Evolutionary conservation across 2,797 vertebrate species (phyloP).

Genomic region (Enteromius thamalakanensis): DNA sequence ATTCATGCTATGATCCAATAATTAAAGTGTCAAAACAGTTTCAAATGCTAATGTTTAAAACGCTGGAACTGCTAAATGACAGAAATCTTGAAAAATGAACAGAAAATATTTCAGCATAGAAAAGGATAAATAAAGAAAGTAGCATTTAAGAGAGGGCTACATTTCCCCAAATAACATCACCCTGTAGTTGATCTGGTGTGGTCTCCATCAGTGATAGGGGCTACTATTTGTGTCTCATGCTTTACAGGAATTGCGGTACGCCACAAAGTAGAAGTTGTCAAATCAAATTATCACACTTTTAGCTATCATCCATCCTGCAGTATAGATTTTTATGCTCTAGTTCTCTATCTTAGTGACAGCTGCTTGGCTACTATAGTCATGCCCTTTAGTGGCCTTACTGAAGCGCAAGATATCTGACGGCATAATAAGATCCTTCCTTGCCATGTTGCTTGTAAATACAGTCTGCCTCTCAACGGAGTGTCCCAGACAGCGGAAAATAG

Average conservation of each 20-base stretch:
- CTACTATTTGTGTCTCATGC: neutral
- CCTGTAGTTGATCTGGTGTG: neutral
- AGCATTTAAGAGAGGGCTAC: neutral
- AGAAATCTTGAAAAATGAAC: neutral
- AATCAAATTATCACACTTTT: slow-evolving; percentile 18
- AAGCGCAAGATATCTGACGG: slow-evolving; percentile 39
- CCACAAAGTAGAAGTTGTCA: slow-evolving; percentile 36
- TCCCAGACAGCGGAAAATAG: slow-evolving; percentile 55
- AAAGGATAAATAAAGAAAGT: neutral
- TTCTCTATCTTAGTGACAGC: slow-evolving; percentile 22
- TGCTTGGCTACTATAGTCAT: slow-evolving; percentile 30
- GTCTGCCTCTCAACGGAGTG: slow-evolving; percentile 48
- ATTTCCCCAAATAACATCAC: neutral
- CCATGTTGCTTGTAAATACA: slow-evolving; percentile 57
- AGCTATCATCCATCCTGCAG: slow-evolving; percentile 4
- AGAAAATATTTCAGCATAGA: neutral
- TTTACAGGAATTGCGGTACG: slow-evolving; percentile 1
- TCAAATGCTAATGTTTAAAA: neutral
- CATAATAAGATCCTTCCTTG: slow-evolving; percentile 40
- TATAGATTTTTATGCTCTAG: neutral
- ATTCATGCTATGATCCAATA: neutral
- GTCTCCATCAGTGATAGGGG: slow-evolving; percentile 7
- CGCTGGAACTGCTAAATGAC: neutral
- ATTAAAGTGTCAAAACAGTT: neutral
- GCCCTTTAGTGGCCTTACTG: slow-evolving; percentile 32